phyloP scores from a whole-genome alignment of 2,888 invertebrate genomes.

The Unio delphinus region DNA sequence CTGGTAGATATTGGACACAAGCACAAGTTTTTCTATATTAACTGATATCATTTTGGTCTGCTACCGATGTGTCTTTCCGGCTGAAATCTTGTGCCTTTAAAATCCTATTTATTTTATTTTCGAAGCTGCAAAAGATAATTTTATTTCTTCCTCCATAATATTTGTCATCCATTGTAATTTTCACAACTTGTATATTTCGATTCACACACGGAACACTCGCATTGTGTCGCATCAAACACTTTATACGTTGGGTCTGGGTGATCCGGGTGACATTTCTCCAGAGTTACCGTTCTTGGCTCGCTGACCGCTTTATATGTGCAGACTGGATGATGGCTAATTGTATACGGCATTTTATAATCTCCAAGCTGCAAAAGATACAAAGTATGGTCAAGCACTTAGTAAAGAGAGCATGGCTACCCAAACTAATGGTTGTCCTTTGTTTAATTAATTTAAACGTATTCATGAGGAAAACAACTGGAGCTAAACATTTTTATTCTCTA shows the following conservation, averaged over 20 bases:
- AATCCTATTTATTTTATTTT: too few relatives aligned
- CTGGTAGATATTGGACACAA: too few relatives aligned
- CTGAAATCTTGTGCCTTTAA: too few relatives aligned
- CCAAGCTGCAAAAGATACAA: constrained; percentile 77
- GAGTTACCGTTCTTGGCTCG: constrained; percentile 78
- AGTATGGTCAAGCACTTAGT: background rate
- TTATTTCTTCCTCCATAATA: background rate
- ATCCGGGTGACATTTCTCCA: constrained; percentile 83
- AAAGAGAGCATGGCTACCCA: too few relatives aligned
- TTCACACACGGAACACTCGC: constrained; percentile 82
- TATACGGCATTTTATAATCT: constrained; percentile 91
- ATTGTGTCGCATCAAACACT: constrained; percentile 84
- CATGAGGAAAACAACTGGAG: too few relatives aligned
- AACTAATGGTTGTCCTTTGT: too few relatives aligned
- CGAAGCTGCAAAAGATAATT: too few relatives aligned
- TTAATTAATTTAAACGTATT: too few relatives aligned
- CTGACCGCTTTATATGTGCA: constrained; percentile 83
- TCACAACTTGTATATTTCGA: constrained; percentile 82
- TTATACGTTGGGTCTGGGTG: constrained; percentile 81
- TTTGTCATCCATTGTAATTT: constrained; percentile 55
- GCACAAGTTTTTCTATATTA: too few relatives aligned
- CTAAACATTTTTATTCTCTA: too few relatives aligned
- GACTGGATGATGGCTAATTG: constrained; percentile 87
- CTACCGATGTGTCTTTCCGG: too few relatives aligned
- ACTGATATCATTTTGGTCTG: too few relatives aligned